Percentiles rank a stretch among this genome's conserved stretches.
phyloP scores from a whole-genome alignment of 2,797 vertebrate genomes.

The Labeo calbasu region DNA sequence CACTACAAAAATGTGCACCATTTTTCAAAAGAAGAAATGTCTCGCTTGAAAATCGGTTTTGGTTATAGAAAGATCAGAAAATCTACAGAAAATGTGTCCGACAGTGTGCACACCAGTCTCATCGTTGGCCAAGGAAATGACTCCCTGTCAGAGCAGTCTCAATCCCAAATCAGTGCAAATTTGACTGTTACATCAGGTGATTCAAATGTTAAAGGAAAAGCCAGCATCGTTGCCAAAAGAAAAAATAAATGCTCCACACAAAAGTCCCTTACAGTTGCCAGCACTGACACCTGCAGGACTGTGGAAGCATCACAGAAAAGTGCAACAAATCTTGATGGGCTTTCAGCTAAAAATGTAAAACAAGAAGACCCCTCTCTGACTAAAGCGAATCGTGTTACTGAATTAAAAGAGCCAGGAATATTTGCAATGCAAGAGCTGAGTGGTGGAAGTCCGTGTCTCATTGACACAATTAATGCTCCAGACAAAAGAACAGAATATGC shows the following conservation, averaged over 20 bases:
- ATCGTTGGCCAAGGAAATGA: not conserved
- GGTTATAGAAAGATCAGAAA: slow-evolving; percentile 47
- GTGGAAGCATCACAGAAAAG: slow-evolving; percentile 5
- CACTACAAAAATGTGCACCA: slow-evolving; percentile 97
- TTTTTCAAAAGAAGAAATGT: slow-evolving; percentile 91
- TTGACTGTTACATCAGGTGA: not conserved
- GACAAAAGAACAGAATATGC: slow-evolving; percentile 64
- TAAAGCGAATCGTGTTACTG: not conserved
- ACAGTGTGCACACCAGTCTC: slow-evolving; percentile 3
- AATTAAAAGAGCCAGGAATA: not conserved
- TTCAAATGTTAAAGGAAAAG: slow-evolving; percentile 24
- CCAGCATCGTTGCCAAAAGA: slow-evolving; percentile 18
- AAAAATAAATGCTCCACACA: slow-evolving; percentile 23
- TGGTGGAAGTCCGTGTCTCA: slow-evolving; percentile 24
- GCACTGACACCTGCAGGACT: slow-evolving; percentile 1
- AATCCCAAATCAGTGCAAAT: slow-evolving; percentile 1
- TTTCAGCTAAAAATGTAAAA: slow-evolving; percentile 31
- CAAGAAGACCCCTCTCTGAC: not conserved
- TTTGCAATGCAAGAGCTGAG: slow-evolving; percentile 37
- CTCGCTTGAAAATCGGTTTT: slow-evolving; percentile 86
- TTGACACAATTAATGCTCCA: slow-evolving; percentile 25
- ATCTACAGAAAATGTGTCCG: not conserved
- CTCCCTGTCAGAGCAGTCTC: slow-evolving; percentile 9
- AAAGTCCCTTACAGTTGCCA: slow-evolving; percentile 7
- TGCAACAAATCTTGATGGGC: not conserved